Evolutionary conservation across 2,888 invertebrate species (phyloP), one percentile per base, ranked within the genome.

Genomic region (Dicranocentrus wangi): DNA sequence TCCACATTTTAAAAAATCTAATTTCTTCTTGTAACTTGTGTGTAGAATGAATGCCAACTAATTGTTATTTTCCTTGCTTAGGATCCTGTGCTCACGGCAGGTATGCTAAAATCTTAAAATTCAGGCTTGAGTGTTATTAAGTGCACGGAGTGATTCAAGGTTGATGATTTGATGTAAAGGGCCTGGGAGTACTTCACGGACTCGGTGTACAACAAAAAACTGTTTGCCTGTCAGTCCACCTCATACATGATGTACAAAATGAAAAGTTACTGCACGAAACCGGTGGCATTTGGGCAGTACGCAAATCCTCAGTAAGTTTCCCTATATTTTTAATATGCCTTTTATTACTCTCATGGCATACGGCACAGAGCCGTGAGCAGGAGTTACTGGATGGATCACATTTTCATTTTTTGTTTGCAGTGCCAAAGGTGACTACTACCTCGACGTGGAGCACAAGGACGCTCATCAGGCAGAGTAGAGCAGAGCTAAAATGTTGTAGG

Each of bases 111-210:
- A n/a, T n/a, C n/a, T n/a, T n/a, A n/a, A n/a, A n/a, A n/a, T 55
- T 55, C 23, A 55, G n/a, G n/a, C n/a, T n/a, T n/a, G n/a, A n/a
- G n/a, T n/a, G n/a, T n/a, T n/a, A n/a, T n/a, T n/a, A n/a, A n/a
- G n/a, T n/a, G 23, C 15, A 19, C 10, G 8, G 7, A 55, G 3
- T 21, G 19, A 61, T 28, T 61, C 15, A 13, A 28, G 25, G 28
- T 27, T 32, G 2, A 17, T 61, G 23, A 27, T n/a, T 51, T 61
- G 21, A n/a, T n/a, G n/a, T n/a, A n/a, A 5, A 73, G 82, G 77
- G 84, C 84, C 1, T 84, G 84, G 84, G 81, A 83, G 51, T 84
- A 81, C 43, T 84, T 84, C 58, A 84, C 84, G 5, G 84, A 84
- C 42, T 83, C 83, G 1, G 77, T 84, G 27, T 84, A 77, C 65